Evolutionary conservation across 2,888 invertebrate species (phyloP).

Genomic region (Alentia gelatinosa): DNA sequence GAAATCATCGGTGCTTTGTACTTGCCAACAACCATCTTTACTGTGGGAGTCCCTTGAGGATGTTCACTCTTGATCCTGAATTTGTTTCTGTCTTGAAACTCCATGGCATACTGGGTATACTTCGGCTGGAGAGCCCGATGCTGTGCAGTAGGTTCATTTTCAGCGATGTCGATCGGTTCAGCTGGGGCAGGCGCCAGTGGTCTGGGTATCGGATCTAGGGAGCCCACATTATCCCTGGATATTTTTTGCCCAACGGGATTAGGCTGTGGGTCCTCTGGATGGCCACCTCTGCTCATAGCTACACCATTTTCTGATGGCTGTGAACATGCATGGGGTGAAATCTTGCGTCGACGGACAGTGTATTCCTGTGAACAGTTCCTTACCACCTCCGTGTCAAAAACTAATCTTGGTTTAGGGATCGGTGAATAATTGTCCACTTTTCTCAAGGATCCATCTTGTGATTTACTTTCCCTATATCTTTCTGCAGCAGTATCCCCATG

Average conservation of each 20-base stretch:
- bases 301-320: background rate
- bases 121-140: background rate
- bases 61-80: background rate
- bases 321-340: no score
- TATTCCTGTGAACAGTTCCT: no score
- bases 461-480: no score
- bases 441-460: background rate
- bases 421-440: background rate
- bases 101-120: slow-evolving; percentile 12
- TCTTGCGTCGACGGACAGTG: no score
- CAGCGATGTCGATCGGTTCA: no score
- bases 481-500: no score
- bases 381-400: background rate
- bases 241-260: background rate
- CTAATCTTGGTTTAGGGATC: background rate
- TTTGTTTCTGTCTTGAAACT: background rate
- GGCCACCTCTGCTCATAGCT: background rate
- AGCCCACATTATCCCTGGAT: background rate
- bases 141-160: background rate
- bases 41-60: background rate
- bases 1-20: background rate
- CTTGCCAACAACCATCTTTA: background rate
- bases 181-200: background rate
- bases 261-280: background rate
- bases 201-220: background rate